These are phyloP conservation scores for Hedychridium roseum DNA, from an alignment of 2,888 invertebrate genomes.

Conservation along the genomic window DNA sequence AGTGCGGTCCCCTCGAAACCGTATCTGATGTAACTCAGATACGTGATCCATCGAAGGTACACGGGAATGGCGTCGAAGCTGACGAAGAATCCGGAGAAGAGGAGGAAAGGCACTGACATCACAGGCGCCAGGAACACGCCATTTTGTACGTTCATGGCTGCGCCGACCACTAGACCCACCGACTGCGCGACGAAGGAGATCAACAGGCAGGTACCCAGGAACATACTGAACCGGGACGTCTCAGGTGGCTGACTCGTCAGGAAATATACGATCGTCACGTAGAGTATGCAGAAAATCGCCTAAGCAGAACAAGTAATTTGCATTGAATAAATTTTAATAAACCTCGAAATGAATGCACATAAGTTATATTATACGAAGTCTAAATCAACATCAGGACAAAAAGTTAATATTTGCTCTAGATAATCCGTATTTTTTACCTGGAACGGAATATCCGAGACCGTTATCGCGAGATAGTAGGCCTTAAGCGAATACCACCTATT, in stretches of 20 bases:
- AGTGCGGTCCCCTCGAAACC: slow-evolving; percentile 95
- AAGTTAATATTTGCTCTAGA: not conserved
- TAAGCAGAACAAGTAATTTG: slow-evolving; percentile 62
- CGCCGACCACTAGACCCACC: slow-evolving; percentile 93
- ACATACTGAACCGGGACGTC: slow-evolving; percentile 84
- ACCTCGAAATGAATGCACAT: not conserved
- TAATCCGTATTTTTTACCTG: slow-evolving; percentile 72
- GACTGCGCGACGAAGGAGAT: slow-evolving; percentile 96
- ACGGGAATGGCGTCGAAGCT: slow-evolving; percentile 95
- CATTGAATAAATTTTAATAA: not conserved
- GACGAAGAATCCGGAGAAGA: slow-evolving; percentile 97
- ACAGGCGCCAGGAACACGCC: slow-evolving; percentile 96
- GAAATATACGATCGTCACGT: slow-evolving; percentile 92
- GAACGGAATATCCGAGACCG: slow-evolving; percentile 96
- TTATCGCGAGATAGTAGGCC: slow-evolving; percentile 94
- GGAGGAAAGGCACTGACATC: slow-evolving; percentile 93
- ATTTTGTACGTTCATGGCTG: slow-evolving; percentile 94
- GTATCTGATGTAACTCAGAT: slow-evolving; percentile 93
- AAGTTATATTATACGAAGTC: not conserved
- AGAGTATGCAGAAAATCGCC: slow-evolving; percentile 92
- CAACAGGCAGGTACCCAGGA: slow-evolving; percentile 84
- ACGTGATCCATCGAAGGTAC: slow-evolving; percentile 94
- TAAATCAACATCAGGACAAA: not conserved
- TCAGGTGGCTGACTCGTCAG: slow-evolving; percentile 94
- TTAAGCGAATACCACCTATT: slow-evolving; percentile 97